Base-by-base conservation (phyloP, 2,797 vertebrate genomes). In the Cynopterus sphinx region DNA sequence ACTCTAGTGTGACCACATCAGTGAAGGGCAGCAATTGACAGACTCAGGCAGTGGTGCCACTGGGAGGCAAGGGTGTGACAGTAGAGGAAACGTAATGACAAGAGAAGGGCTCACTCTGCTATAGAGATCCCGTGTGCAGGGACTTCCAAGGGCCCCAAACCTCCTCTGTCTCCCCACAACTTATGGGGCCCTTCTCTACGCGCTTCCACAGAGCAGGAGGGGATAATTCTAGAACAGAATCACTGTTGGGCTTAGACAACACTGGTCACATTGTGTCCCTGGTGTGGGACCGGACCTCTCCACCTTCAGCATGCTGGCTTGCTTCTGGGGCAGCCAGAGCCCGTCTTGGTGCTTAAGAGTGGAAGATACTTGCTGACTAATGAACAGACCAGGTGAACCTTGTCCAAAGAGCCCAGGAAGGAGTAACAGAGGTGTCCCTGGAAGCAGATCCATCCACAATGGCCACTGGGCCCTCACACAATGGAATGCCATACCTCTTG, bases 221-320 rank as follows among this genome's bases (percentile, higher is more conserved):
- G 75, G 59, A 75, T 41, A 31, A 12, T 81, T 85, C 78, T 51
- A 36, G 49, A 51, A 68, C 2, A 2, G 39, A 63, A 28, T 24
- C 28, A 17, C 63, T n/a, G 19, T 28, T 4, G n/a, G 59, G 46
- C 57, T 67, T 67, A 43, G 85, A 36, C 9, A 15, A 26, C 51
- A 26, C 3, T 9, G 9, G 28, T 28, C 9, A 0, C 17, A 3
- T 21, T 4, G 0, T 4, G 19, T n/a, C 36, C 31, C 53, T 6
- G 21, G 21, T 10, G 12, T 28, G 82, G 46, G 10, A 70, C 41
- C 6, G 12, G 9, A 55, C 17, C 63, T n/a, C 15, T 31, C 49
- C 22, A 36, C 21, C 26, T 73, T 67, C 26, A 31, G 26, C 7
- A 22, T 0, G 3, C 24, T 5, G 10, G 26, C 46, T 63, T 88